Conservation (phyloP, 1,140 invertebrate species). For the Oryzaephilus surinamensis region DNA sequence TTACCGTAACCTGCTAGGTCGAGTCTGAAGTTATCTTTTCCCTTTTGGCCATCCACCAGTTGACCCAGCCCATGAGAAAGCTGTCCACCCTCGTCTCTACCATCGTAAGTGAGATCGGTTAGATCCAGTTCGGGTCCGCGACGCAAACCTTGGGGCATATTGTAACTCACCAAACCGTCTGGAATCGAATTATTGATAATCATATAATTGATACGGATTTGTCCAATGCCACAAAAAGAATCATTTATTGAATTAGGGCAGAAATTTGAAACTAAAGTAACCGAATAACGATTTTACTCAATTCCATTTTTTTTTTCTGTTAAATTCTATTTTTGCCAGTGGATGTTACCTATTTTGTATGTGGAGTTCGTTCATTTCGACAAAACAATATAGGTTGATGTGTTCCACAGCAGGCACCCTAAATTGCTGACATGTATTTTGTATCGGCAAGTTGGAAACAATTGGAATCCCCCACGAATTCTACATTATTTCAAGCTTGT, state of each 20-base stretch:
- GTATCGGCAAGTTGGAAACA: conserved; percentile 16
- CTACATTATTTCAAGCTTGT: conserved; percentile 12
- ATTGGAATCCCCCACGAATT: conserved; percentile 13
- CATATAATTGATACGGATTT: too few relatives aligned
- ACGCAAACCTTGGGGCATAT: conserved; percentile 69
- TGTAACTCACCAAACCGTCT: conserved; percentile 73
- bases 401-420: conserved; percentile 5
- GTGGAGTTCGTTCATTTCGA: too few relatives aligned
- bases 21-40: conserved; percentile 70
- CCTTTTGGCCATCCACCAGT: conserved; percentile 76
- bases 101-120: conserved; percentile 72
- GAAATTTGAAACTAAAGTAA: too few relatives aligned
- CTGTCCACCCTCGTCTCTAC: conserved; percentile 51
- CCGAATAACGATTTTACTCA: too few relatives aligned
- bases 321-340: too few relatives aligned
- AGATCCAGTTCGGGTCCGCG: conserved; percentile 61
- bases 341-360: too few relatives aligned
- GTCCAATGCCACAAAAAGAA: too few relatives aligned
- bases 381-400: too few relatives aligned
- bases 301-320: too few relatives aligned
- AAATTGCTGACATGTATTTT: conserved; percentile 17
- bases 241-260: too few relatives aligned
- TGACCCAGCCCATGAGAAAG: conserved; percentile 79
- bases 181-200: too few relatives aligned
- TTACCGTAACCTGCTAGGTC: conserved; percentile 57